Percentiles rank a stretch among this genome's conserved stretches.
Conservation (phyloP, 2,113 vertebrate species). For the Larimichthys polyactis region DNA sequence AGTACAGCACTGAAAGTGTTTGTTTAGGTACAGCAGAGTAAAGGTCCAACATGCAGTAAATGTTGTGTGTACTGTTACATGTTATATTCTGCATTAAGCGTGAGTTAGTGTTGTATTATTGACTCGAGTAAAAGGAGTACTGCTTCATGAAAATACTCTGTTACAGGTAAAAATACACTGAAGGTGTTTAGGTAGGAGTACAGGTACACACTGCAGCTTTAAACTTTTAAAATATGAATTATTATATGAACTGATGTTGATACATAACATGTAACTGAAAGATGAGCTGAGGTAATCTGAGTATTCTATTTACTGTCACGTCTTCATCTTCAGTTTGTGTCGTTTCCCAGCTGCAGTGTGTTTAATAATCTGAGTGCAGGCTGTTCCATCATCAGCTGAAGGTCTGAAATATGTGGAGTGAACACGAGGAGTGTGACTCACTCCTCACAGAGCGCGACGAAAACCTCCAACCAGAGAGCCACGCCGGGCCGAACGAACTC, state of each 20-base stretch:
- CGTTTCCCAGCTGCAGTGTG: slow-evolving; percentile 3
- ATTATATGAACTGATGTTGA: too few relatives aligned
- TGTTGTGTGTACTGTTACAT: background rate
- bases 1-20: background rate
- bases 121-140: background rate
- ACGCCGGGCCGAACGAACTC: background rate
- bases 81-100: background rate
- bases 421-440: slow-evolving; percentile 30
- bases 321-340: background rate
- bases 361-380: background rate
- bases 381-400: background rate
- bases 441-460: background rate
- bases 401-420: slow-evolving; percentile 19
- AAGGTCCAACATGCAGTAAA: too few relatives aligned
- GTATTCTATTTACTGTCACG: too few relatives aligned
- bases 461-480: background rate
- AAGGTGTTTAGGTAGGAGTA: background rate
- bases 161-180: background rate
- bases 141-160: background rate
- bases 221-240: too few relatives aligned
- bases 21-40: background rate
- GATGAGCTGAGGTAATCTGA: too few relatives aligned
- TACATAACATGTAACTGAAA: too few relatives aligned
- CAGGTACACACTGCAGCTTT: too few relatives aligned
- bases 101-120: background rate